Base-by-base conservation (phyloP, 1,140 invertebrate species). In the Orius insidiosus region DNA sequence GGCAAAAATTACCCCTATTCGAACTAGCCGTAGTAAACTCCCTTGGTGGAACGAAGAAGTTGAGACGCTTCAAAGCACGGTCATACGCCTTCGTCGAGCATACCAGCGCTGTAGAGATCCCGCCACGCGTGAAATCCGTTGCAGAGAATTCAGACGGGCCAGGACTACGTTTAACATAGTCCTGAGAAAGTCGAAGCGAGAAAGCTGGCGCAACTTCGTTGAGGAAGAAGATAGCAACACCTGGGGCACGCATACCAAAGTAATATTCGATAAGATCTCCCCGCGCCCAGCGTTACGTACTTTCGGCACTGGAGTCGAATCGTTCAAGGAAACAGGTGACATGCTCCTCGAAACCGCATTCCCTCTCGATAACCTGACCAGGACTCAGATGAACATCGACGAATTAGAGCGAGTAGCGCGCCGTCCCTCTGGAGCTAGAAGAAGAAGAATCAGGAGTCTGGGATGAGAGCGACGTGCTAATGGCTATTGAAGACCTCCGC, bases 41-140 rank as follows among this genome's bases (percentile, higher is more conserved):
- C 38, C 38, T 4, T 40, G 38, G 38, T 40, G 38, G 38, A 40
- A 13, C 13, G 38, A 40, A 2, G 38, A 40, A 18, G 5, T 40
- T 5, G 15, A 13, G 11, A 15, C 38, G 9, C n/a, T 40, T 4
- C 13, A 40, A 5, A 40, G n/a, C 11, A 10, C 9, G 15, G 38
- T 18, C n/a, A 5, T 15, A 13, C 9, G 13, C n/a, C 9, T 10
- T 6, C 13, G 38, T 10, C 38, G 38, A 15, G 2, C 5, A 15
- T 40, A 15, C 14, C 38, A 40, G 15, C n/a, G 38, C 3, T 13
- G 13, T 10, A 13, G 13, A 18, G 9, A 10, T 2, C 5, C 5
- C 4, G 38, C 5, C 3, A 6, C 5, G 13, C 11, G 38, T 4
- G 18, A 3, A 5, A 15, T 18, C 14, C 38, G n/a, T 4, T 18